phyloP scores from a whole-genome alignment of 2,888 invertebrate genomes.

The Dryocosmus kuriphilus region DNA sequence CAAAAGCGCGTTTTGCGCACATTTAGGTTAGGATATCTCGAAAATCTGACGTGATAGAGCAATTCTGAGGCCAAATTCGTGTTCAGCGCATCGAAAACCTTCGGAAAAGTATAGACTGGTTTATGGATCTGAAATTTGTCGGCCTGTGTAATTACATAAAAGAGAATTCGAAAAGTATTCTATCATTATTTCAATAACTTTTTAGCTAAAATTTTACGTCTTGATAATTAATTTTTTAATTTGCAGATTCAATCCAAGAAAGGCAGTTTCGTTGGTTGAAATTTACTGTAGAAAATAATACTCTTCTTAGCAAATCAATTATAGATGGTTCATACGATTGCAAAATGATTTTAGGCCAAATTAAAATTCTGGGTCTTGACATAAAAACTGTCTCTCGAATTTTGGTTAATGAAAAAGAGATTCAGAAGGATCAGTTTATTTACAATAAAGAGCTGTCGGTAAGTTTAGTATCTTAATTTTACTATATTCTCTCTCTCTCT shows the following conservation, averaged over 20 bases:
- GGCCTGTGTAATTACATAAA: too few species aligned
- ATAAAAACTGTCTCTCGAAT: slow-evolving; percentile 70
- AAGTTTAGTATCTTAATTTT: slow-evolving; percentile 53
- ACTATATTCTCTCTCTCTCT: too few species aligned
- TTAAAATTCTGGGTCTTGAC: slow-evolving; percentile 71
- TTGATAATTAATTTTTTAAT: slow-evolving; percentile 31
- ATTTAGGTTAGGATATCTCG: too few species aligned
- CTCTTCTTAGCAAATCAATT: slow-evolving; percentile 47
- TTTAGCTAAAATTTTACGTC: background rate
- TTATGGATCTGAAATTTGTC: too few species aligned
- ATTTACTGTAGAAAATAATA: slow-evolving; percentile 62
- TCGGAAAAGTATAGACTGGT: too few species aligned
- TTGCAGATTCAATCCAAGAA: slow-evolving; percentile 68
- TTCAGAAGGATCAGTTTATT: slow-evolving; percentile 59
- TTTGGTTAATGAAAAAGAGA: slow-evolving; percentile 43
- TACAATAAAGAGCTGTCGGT: slow-evolving; percentile 63
- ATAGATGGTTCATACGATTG: slow-evolving; percentile 30
- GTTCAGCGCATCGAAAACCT: too few species aligned
- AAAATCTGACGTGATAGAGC: too few species aligned
- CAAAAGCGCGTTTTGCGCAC: too few species aligned
- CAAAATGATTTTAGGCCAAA: slow-evolving; percentile 61
- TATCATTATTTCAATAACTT: background rate
- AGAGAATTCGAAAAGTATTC: too few species aligned
- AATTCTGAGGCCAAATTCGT: too few species aligned
- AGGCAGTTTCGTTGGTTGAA: slow-evolving; percentile 66